phyloP scores from a whole-genome alignment of 2,797 vertebrate species.

The Mergus octosetaceus region DNA sequence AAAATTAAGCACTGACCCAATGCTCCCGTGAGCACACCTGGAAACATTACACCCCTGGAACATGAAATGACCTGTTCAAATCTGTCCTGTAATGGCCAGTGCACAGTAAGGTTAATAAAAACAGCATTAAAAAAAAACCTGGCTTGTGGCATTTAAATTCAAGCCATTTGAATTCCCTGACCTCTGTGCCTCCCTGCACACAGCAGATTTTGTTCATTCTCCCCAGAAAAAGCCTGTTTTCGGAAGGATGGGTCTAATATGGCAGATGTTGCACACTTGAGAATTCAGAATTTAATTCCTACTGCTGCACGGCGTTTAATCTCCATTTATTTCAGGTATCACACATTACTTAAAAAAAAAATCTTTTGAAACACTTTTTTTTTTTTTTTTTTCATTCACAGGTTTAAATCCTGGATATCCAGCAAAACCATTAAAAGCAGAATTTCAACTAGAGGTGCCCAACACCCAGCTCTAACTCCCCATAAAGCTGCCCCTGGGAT shows the following conservation, averaged over 20 bases:
- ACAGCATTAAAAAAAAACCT: neutral
- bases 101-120: constrained; percentile 35
- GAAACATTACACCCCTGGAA: neutral
- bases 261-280: fast-evolving
- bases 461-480: neutral
- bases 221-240: neutral
- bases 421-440: neutral
- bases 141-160: constrained; percentile 8
- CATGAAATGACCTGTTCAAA: neutral
- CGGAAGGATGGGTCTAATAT: neutral
- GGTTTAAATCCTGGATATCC: neutral
- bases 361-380: fast-evolving
- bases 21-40: neutral
- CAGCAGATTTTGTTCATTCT: neutral
- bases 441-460: neutral
- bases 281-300: neutral
- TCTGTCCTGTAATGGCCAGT: neutral
- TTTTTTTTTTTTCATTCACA: neutral
- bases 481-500: fast-evolving
- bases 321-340: neutral
- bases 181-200: neutral
- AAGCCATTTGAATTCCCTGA: constrained; percentile 1
- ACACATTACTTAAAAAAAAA: neutral
- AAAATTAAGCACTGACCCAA: constrained; percentile 7
- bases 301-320: neutral